A percentile compares a stretch with the other conserved stretches of the same genome.
Conservation (phyloP, 1,140 invertebrate genomes). For the Lanistes nyassanus region DNA sequence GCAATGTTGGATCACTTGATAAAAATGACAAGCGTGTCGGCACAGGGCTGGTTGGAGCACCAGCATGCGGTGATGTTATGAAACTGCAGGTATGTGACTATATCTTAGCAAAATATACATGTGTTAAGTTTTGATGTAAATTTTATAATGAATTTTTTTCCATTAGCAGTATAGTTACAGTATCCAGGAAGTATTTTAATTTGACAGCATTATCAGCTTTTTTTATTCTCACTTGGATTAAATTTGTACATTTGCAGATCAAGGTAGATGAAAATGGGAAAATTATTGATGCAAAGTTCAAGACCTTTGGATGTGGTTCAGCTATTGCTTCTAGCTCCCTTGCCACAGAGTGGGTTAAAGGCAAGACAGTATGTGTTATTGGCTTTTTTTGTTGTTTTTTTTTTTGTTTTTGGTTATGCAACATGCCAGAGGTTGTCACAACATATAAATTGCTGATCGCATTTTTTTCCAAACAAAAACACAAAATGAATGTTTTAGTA, state of each 20-base stretch:
- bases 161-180: too few species aligned
- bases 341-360: conserved; percentile 99
- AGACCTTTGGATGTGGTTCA: conserved; percentile 99
- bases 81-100: conserved; percentile 89
- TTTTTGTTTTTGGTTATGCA: too few species aligned
- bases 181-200: not conserved
- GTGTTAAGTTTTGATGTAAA: not conserved
- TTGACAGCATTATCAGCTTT: too few species aligned
- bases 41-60: conserved; percentile 97
- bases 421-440: too few species aligned
- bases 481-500: too few species aligned
- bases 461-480: too few species aligned
- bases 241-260: conserved; percentile 57
- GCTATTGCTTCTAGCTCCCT: conserved; percentile 98
- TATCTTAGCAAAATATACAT: not conserved
- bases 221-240: too few species aligned
- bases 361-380: conserved; percentile 83
- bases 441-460: too few species aligned
- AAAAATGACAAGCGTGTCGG: conserved; percentile 95
- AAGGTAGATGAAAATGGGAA: conserved; percentile 93
- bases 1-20: conserved; percentile 97
- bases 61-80: conserved; percentile 99
- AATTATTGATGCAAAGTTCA: conserved; percentile 99
- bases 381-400: not conserved
- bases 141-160: too few species aligned